phyloP scores from a whole-genome alignment of 2,797 vertebrate genomes.

The Ptychadena robeensis region DNA sequence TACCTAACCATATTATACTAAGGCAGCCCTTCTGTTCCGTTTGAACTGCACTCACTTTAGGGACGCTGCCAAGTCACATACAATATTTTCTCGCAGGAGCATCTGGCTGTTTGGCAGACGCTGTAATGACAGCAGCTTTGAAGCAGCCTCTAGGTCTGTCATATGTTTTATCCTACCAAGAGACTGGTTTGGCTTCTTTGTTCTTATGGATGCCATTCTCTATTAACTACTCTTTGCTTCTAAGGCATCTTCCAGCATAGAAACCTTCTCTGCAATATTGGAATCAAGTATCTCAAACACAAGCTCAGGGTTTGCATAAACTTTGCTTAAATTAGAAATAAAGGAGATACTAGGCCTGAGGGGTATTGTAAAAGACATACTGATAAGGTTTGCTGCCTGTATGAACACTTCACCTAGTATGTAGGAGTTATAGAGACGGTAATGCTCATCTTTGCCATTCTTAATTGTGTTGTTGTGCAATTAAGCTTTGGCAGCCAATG shows the following conservation, averaged over 20 bases:
- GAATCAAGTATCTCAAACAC: constrained; percentile 26
- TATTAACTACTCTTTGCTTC: constrained; percentile 63
- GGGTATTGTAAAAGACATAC: not conserved
- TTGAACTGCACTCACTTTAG: constrained; percentile 59
- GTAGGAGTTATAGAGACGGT: not conserved
- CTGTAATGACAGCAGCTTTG: constrained; percentile 68
- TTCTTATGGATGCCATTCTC: constrained; percentile 68
- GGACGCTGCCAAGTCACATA: constrained; percentile 67
- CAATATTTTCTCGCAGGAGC: constrained; percentile 71
- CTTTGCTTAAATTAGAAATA: not conserved
- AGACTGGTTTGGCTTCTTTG: constrained; percentile 66
- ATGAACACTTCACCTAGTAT: not conserved
- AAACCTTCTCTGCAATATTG: constrained; percentile 51
- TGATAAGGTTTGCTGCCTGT: not conserved
- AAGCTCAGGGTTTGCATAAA: not conserved
- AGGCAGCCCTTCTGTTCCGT: constrained; percentile 63
- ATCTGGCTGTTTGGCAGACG: constrained; percentile 74
- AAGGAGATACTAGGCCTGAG: not conserved
- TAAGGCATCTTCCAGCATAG: constrained; percentile 45
- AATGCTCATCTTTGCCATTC: no score
- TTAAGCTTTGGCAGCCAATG: not conserved
- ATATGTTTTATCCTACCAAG: constrained; percentile 65
- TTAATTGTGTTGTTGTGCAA: constrained; percentile 3
- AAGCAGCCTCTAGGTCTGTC: constrained; percentile 72
- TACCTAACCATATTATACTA: constrained; percentile 60